phyloP scores from a whole-genome alignment of 2,113 vertebrate genomes.

The Vulpes vulpes region DNA sequence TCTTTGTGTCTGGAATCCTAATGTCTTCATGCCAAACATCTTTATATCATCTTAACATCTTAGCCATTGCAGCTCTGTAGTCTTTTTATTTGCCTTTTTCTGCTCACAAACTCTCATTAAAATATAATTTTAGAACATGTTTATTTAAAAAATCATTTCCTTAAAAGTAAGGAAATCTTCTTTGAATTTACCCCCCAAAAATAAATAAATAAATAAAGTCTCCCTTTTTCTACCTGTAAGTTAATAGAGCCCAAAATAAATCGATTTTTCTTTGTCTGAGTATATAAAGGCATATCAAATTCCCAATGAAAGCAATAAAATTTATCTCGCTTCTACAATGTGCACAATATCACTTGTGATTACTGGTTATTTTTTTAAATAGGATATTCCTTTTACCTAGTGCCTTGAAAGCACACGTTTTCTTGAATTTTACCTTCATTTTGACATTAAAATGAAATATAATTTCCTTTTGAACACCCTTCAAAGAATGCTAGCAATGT shows the following conservation, averaged over 20 bases:
- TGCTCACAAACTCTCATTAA: constrained; percentile 38
- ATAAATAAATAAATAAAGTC: neutral
- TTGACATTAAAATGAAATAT: constrained; percentile 73
- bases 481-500: constrained; percentile 60
- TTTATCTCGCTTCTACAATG: constrained; percentile 31
- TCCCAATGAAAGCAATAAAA: constrained; percentile 8
- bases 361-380: constrained; percentile 55
- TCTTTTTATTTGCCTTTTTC: neutral
- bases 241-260: constrained; percentile 59
- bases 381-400: constrained; percentile 46
- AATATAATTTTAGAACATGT: constrained; percentile 46
- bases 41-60: neutral
- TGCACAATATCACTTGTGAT: constrained; percentile 53
- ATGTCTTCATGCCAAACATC: neutral
- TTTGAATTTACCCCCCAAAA: constrained; percentile 39
- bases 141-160: constrained; percentile 65
- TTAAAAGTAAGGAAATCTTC: constrained; percentile 46
- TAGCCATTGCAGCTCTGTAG: neutral
- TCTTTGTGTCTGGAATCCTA: neutral
- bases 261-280: constrained; percentile 7
- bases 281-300: constrained; percentile 58
- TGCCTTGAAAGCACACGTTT: constrained; percentile 61
- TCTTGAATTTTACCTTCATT: constrained; percentile 60
- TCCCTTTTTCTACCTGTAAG: constrained; percentile 28
- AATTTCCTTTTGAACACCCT: constrained; percentile 75